Percentiles rank a stretch among this genome's conserved stretches.
phyloP scores from a whole-genome alignment of 1,140 invertebrate species.

The Agrypnia vestita region DNA sequence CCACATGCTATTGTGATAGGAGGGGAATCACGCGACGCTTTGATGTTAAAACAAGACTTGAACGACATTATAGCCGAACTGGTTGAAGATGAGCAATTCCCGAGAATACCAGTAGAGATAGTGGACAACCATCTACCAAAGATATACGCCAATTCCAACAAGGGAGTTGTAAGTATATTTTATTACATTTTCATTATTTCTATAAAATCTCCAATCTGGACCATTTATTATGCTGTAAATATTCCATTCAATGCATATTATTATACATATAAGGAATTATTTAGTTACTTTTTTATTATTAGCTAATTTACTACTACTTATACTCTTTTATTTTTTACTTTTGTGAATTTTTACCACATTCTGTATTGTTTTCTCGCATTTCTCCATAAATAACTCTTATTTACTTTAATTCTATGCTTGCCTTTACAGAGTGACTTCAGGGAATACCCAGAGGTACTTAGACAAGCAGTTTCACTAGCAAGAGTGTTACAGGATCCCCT shows the following conservation, averaged over 20 bases:
- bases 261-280: too few relatives aligned
- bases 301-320: too few relatives aligned
- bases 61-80: slow-evolving; percentile 84
- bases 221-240: too few relatives aligned
- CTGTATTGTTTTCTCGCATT: too few relatives aligned
- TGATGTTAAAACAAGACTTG: slow-evolving; percentile 90
- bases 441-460: slow-evolving; percentile 90
- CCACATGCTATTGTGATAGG: slow-evolving; percentile 95
- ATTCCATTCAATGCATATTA: too few relatives aligned
- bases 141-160: slow-evolving; percentile 93
- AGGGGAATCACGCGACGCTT: slow-evolving; percentile 91
- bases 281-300: too few relatives aligned
- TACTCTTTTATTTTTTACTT: not conserved
- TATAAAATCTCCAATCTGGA: too few relatives aligned
- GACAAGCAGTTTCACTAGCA: slow-evolving; percentile 94
- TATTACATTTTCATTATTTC: too few relatives aligned
- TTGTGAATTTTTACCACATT: not conserved
- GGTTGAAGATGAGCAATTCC: slow-evolving; percentile 90
- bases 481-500: slow-evolving; percentile 96
- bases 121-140: slow-evolving; percentile 94
- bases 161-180: slow-evolving; percentile 77
- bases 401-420: not conserved
- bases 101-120: slow-evolving; percentile 90
- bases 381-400: too few relatives aligned
- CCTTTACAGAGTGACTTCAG: slow-evolving; percentile 84